phyloP scores from a whole-genome alignment of 2,113 vertebrate species.

The Syngnathus typhle region DNA sequence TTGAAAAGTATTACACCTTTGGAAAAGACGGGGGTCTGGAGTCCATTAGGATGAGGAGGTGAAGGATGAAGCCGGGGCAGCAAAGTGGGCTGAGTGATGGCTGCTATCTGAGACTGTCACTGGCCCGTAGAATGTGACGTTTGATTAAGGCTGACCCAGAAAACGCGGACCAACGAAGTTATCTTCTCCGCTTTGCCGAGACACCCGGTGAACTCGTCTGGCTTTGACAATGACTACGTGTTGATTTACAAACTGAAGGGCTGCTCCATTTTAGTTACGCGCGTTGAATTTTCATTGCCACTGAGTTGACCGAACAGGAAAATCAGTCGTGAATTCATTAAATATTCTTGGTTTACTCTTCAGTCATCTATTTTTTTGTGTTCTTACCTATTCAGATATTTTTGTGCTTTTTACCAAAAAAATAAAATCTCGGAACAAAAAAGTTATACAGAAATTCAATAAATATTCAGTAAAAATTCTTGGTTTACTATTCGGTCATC shows the following conservation, averaged over 20 bases:
- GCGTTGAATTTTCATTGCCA: background rate
- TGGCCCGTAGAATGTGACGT: constrained; percentile 46
- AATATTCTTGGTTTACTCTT: too few species aligned
- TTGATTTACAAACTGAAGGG: background rate
- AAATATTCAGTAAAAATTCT: background rate
- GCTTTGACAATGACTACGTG: background rate
- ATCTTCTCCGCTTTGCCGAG: background rate
- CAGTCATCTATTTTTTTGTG: too few species aligned
- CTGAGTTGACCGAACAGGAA: background rate
- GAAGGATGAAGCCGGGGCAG: constrained; percentile 27
- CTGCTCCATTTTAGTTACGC: background rate
- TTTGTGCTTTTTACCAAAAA: too few species aligned
- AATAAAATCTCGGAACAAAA: background rate
- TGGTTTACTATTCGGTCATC: background rate
- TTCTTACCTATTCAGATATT: too few species aligned
- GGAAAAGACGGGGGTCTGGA: constrained; percentile 24
- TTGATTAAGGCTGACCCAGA: constrained; percentile 68
- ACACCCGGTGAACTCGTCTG: background rate
- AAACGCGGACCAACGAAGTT: constrained; percentile 40
- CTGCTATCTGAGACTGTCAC: constrained; percentile 57
- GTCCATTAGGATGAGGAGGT: constrained; percentile 43
- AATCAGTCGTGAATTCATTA: too few species aligned
- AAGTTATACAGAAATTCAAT: background rate
- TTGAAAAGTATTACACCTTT: constrained; percentile 57
- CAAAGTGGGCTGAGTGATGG: constrained; percentile 48